Base-by-base conservation (phyloP, 2,888 invertebrate species). In the Masnerella sp. region DNA sequence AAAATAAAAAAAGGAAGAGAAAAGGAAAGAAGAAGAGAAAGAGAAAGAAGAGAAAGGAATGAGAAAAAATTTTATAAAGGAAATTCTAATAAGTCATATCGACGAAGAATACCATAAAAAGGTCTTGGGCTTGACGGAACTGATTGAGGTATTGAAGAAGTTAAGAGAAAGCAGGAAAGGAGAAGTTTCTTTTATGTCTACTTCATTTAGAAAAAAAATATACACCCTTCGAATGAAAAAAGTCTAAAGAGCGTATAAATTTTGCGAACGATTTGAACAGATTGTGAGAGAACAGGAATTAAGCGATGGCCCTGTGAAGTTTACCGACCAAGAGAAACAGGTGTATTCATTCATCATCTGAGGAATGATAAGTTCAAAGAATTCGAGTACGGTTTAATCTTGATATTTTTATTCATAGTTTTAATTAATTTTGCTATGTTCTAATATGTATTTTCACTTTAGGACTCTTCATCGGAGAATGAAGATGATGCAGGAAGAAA, bases 41-140 rank as follows among this genome's bases (percentile, higher is more conserved):
- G n/a, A n/a, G n/a, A n/a, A n/a, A n/a, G n/a, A n/a, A n/a, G n/a
- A n/a, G n/a, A n/a, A n/a, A n/a, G n/a, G 0, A 12, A 2, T 71
- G 32, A 74, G 71, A 5, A 76, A 75, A 32, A 75, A 74, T 30
- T 74, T 68, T 1, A 70, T 77, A 3, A 77, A 77, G 47, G 76
- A 73, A 15, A 77, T 75, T 0, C 67, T 71, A 7, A 65, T 65
- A 1, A 58, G 30, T 17, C 72, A 67, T 11, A 74, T 72, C 9
- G 70, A 75, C 22, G 67, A 76, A 51, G 73, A 73, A 1, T 67
- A 69, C 38, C 74, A 43, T 11, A 77, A 70, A 22, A 77, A 73
- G 18, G 75, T 77, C 8, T 32, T 75, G 30, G 77, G 73, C 7
- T 12, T 77, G 22, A 73, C 68, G 38, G 73, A 77, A 14, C 73